These are phyloP conservation scores for Dicrurus megarhynchus DNA, from an alignment of 2,113 vertebrate genomes.

Conservation along the genomic window DNA sequence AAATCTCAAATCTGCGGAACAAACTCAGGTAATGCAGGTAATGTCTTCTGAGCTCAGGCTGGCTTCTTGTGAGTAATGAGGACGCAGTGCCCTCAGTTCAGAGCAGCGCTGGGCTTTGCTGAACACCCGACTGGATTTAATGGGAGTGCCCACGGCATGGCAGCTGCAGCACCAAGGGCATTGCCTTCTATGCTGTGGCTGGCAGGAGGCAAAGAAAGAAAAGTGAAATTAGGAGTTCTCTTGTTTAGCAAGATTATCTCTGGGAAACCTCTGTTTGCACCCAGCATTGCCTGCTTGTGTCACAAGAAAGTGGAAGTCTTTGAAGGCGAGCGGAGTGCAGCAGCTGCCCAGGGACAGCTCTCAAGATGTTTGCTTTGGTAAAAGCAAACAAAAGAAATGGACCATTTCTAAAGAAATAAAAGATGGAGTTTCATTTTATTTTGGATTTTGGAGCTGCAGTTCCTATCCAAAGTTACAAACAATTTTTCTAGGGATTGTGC, in stretches of 20 bases:
- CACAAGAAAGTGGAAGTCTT: background rate
- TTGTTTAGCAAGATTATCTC: background rate
- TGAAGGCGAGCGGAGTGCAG: accelerated
- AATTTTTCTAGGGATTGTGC: background rate
- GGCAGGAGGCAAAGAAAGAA: background rate
- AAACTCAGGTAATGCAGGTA: background rate
- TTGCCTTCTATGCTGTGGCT: background rate
- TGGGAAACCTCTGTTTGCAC: background rate
- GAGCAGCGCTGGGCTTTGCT: background rate
- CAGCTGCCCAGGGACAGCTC: background rate
- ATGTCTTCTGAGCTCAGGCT: background rate
- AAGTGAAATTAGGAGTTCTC: background rate
- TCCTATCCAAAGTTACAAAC: background rate
- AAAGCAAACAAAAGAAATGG: background rate
- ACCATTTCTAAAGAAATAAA: background rate
- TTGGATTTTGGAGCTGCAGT: background rate
- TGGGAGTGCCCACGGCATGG: accelerated
- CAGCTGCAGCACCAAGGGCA: background rate
- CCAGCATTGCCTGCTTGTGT: background rate
- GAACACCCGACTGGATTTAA: accelerated
- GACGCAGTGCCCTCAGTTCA: background rate
- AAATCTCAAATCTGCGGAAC: background rate
- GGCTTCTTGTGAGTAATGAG: background rate
- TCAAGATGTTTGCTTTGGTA: background rate
- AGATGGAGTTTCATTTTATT: background rate